A percentile compares a stretch with the other conserved stretches of the same genome.
phyloP scores from a whole-genome alignment of 2,113 vertebrate genomes.

The Lepisosteus oculatus region DNA sequence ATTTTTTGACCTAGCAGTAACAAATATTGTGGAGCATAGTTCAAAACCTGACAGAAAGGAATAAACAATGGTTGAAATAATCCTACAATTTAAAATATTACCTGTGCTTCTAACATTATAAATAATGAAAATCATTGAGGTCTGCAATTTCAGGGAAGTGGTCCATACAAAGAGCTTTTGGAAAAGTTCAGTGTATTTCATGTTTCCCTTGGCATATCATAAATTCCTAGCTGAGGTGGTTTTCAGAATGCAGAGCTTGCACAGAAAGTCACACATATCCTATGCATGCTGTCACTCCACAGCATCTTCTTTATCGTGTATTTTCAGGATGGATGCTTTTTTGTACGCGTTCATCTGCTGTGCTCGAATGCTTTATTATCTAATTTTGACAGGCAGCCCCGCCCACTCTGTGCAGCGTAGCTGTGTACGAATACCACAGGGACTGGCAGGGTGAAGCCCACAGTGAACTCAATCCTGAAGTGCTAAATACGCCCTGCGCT shows the following conservation, averaged over 20 bases:
- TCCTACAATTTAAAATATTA: no score
- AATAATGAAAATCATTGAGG: no score
- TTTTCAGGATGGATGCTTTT: constrained; percentile 70
- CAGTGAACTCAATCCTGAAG: constrained; percentile 68
- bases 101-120: no score
- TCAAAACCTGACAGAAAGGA: no score
- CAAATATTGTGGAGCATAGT: no score
- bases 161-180: not conserved
- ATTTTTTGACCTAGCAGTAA: no score
- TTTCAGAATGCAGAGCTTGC: constrained; percentile 22
- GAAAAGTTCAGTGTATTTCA: constrained; percentile 16
- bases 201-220: constrained; percentile 42
- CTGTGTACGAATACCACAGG: constrained; percentile 59
- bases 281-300: constrained; percentile 55
- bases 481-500: constrained; percentile 57
- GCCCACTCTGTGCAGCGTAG: constrained; percentile 54
- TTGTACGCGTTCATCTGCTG: constrained; percentile 63
- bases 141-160: not conserved
- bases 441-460: constrained; percentile 62
- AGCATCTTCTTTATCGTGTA: constrained; percentile 59
- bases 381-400: constrained; percentile 68
- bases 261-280: constrained; percentile 39
- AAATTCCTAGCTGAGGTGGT: constrained; percentile 37
- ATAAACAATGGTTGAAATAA: no score
- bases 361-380: constrained; percentile 69